A percentile compares a stretch with the other conserved stretches of the same genome.
These are phyloP conservation scores for Erpetoichthys calabaricus DNA, from an alignment of 2,797 vertebrate genomes.

Conservation along the genomic window DNA sequence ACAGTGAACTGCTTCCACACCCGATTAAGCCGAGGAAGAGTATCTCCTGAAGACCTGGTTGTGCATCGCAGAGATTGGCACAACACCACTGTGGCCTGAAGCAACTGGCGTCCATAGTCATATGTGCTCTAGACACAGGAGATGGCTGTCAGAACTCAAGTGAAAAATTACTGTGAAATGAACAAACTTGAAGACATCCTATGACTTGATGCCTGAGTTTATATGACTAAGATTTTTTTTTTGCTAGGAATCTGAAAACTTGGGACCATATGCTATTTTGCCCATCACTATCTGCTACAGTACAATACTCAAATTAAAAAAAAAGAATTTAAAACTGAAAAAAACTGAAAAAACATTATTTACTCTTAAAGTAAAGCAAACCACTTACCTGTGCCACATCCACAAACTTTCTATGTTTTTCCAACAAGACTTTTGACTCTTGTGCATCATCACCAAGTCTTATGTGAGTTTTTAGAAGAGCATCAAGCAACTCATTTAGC, in stretches of 20 bases:
- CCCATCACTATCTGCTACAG: too few relatives aligned
- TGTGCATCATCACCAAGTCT: constrained; percentile 80
- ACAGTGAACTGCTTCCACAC: constrained; percentile 95
- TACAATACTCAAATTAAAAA: too few relatives aligned
- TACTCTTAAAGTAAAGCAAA: too few relatives aligned
- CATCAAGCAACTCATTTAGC: constrained; percentile 86
- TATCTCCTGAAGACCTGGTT: constrained; percentile 87
- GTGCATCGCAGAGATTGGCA: constrained; percentile 91
- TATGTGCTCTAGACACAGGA: constrained; percentile 72
- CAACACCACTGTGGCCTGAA: constrained; percentile 91
- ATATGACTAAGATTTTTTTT: too few relatives aligned
- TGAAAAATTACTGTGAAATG: not conserved
- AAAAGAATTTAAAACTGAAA: too few relatives aligned
- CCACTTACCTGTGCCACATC: constrained; percentile 86
- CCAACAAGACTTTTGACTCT: constrained; percentile 85
- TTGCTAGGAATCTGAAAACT: too few relatives aligned
- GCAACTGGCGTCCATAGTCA: constrained; percentile 87
- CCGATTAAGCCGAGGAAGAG: constrained; percentile 82
- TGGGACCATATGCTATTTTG: too few relatives aligned
- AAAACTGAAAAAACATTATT: too few relatives aligned
- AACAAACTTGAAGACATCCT: not conserved
- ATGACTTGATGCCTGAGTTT: too few relatives aligned
- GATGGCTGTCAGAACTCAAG: not conserved
- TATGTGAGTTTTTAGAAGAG: constrained; percentile 85
- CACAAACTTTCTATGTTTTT: constrained; percentile 96